phyloP scores from a whole-genome alignment of 2,797 vertebrate genomes.

The Loris lydekkerianus region DNA sequence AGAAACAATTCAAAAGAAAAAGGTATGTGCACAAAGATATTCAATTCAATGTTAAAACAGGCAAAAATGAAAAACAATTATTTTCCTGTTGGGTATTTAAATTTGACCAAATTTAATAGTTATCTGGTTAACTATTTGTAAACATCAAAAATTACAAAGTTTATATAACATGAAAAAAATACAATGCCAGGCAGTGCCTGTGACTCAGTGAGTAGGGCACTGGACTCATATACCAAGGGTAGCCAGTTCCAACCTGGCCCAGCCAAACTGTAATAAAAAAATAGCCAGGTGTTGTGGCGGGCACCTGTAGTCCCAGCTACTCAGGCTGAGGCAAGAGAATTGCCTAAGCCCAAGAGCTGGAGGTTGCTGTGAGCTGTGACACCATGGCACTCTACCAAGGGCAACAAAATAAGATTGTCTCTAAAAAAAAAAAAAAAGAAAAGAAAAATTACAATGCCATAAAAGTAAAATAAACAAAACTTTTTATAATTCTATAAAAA shows the following conservation, averaged over 20 bases:
- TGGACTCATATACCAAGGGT: no score
- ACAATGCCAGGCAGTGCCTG: not conserved
- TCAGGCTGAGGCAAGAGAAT: no score
- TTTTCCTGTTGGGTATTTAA: conserved; percentile 41
- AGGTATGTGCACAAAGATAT: not conserved
- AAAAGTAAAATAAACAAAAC: conserved; percentile 48
- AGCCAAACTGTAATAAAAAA: no score
- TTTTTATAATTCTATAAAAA: conserved; percentile 21
- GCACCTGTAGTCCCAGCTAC: no score
- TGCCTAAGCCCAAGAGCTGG: no score
- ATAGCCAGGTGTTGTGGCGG: no score
- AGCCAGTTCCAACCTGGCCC: no score
- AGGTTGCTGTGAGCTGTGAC: no score
- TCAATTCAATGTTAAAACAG: conserved; percentile 52
- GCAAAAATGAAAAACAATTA: not conserved
- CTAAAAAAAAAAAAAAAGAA: no score
- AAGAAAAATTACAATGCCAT: conserved; percentile 10
- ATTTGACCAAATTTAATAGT: conserved; percentile 31
- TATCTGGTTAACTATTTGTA: conserved; percentile 22
- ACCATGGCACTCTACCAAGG: no score
- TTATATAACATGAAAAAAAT: conserved; percentile 7
- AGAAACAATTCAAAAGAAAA: conserved; percentile 58
- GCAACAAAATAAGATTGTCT: no score
- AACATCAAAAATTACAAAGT: conserved; percentile 27
- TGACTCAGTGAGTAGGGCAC: no score